Evolutionary conservation across 2,888 invertebrate genomes (phyloP), one percentile per base, ranked within the genome.

Genomic region (Drosophila engyochracea): DNA sequence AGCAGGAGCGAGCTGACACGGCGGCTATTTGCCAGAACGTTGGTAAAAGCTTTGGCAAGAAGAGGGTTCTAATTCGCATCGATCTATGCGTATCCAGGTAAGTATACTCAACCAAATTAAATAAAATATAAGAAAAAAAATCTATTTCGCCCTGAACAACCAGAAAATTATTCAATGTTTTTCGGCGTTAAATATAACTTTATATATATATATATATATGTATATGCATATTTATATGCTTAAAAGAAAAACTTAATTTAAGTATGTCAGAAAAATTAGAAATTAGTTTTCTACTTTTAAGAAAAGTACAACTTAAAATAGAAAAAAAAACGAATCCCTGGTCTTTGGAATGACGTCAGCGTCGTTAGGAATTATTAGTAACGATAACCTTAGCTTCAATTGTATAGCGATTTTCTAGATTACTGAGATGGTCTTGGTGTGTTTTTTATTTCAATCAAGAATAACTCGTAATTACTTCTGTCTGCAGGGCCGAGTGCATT

Each of bases 401-500:
- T 37, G 16, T 16, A 37, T 37, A 16, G 5, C 1, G 4, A 14
- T 37, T n/a, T 47, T 31, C 1, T 14, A 35, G 2, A 35, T 14
- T 35, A 35, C 35, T 0, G 5, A 5, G 14, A 16, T 35, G 5
- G 1, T 16, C 47, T 1, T 4, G 28, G 10, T 14, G n/a, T 5
- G n/a, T 63, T 3, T 9, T 5, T 5, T n/a, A 3, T 6, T 30
- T 0, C 4, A 41, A 41, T 22, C 3, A 12, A n/a, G 41, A 2
- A n/a, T n/a, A n/a, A 5, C 41, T 14, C 22, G 14, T 22, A 22
- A 16, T 47, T 47, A 16, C 22, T 16, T 44, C 12, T 44, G 5
- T 33, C 22, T 16, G 4, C 49, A 90, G 91, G 16, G 37, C 63
- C 6, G 91, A 90, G 30, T 85, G 87, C 64, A 5, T 89, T 25